Evolutionary conservation across 2,797 vertebrate genomes (phyloP), one percentile per base, ranked within the genome.

Genomic region (Gymnocypris eckloni): DNA sequence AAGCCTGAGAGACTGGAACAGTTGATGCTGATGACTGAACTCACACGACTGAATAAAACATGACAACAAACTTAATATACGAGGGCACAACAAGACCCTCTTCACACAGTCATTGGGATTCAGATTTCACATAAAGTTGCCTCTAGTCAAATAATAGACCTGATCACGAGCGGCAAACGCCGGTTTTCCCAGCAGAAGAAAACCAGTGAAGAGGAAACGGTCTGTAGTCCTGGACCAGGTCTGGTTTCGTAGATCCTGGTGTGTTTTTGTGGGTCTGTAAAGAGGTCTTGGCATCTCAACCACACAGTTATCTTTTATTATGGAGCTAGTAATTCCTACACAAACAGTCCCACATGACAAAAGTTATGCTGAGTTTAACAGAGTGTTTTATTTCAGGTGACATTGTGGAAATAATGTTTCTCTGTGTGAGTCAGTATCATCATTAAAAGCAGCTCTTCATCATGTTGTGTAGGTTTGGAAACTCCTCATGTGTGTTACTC

Each of bases 1-100:
- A 91, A 93, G 87, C 90, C 89, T 61, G 33, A 77, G 81, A 90
- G 75, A 75, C 77, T 61, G 52, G 28, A 79, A 64, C 84, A 85
- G 56, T 18, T 75, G 39, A 28, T n/a, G 83, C 33, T 75, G 45
- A 28, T n/a, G 83, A 16, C 67, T 76, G 41, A 37, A 48, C 43
- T 25, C 6, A 66, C 50, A 37, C 41, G 4, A 45, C 56, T 28
- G 16, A 20, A 2, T 0, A 54, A 54, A 82, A 77, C 80, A 71
- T 33, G 25, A 12, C 3, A 75, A 75, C 25, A 39, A 59, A 72
- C 16, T 43, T 0, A n/a, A 56, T 11, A 81, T 41, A 25, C n/a
- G 33, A 81, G 45, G 61, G 45, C 61, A 69, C 20, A 52, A 15
- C 64, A 33, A 37, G 43, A n/a, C 45, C 15, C 56, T 6, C 2